Evolutionary conservation across 1,140 invertebrate species (phyloP), one percentile per base, ranked within the genome.

Genomic region (Achatina immaculata): DNA sequence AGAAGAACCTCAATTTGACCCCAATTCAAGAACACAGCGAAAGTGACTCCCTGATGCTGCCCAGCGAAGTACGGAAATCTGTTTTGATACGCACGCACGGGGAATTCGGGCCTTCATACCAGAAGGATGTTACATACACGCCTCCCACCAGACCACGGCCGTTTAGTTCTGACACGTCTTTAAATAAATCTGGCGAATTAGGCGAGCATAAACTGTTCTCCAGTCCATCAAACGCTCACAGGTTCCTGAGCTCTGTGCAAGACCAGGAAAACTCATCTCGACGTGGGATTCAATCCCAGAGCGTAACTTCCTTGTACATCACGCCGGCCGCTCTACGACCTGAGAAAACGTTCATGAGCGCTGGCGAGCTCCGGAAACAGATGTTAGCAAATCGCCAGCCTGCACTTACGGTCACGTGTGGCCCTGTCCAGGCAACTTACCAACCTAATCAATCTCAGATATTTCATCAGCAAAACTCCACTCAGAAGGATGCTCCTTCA

Each of bases 201-300:
- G 85, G 84, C 74, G 81, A 85, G 16, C 84, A 84, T 19, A 86
- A 85, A 73, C 80, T 88, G 21, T 76, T 86, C n/a, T 84, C 88
- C 14, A 73, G 83, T 24, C 86, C 88, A 72, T 85, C 86, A 11
- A 87, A 85, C 77, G 66, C 84, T 19, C 84, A 88, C 71, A 71
- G 85, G 21, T 83, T 89, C 24, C 87, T 89, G 65, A 84, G 85
- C 43, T 82, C 87, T n/a, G 82, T 88, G 2, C 84, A 86, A 42
- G 86, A 89, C 38, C 85, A 86, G 51, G 38, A 40, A 16, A 28
- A 38, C 2, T 78, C 79, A 6, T 42, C 79, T 4, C 48, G 65
- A 76, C 48, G 51, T 9, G 78, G 76, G 14, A 45, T 73, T 43
- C 78, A 76, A 31, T 40, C 62, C 19, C 81, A 48, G 34, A 58